Evolutionary conservation across 2,888 invertebrate species (phyloP).

Genomic region (Tetheella fluctuosa): DNA sequence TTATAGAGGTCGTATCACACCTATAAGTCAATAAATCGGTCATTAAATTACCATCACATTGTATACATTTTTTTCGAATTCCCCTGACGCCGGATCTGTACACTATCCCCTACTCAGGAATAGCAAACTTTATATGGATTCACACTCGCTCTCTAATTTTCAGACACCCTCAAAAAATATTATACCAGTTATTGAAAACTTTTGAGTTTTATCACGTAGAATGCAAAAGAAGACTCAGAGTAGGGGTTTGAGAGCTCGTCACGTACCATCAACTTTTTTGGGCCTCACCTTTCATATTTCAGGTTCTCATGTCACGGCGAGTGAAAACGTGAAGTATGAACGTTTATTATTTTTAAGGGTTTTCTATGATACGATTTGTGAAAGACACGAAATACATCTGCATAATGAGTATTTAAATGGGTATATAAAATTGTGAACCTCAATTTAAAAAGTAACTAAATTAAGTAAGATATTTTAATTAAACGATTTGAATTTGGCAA

Average conservation of each 20-base stretch:
- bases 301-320: conserved; percentile 26
- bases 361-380: conserved; percentile 5
- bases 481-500: too few relatives aligned
- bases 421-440: too few relatives aligned
- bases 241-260: conserved; percentile 27
- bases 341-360: conserved; percentile 12
- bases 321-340: conserved; percentile 12
- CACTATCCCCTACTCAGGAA: conserved; percentile 8
- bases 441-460: too few relatives aligned
- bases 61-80: not conserved
- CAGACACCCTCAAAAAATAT: not conserved
- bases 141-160: not conserved
- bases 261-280: conserved; percentile 35
- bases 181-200: not conserved
- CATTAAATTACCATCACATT: not conserved
- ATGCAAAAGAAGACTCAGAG: not conserved
- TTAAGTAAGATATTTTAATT: too few relatives aligned
- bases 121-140: not conserved
- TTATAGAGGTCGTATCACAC: not conserved
- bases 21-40: not conserved
- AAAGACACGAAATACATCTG: conserved; percentile 1
- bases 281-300: conserved; percentile 31
- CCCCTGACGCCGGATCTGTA: not conserved
- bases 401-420: conserved; percentile 1
- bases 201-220: not conserved